Conservation (phyloP, 2,888 invertebrate species). For the Heteromurus nitidus region DNA sequence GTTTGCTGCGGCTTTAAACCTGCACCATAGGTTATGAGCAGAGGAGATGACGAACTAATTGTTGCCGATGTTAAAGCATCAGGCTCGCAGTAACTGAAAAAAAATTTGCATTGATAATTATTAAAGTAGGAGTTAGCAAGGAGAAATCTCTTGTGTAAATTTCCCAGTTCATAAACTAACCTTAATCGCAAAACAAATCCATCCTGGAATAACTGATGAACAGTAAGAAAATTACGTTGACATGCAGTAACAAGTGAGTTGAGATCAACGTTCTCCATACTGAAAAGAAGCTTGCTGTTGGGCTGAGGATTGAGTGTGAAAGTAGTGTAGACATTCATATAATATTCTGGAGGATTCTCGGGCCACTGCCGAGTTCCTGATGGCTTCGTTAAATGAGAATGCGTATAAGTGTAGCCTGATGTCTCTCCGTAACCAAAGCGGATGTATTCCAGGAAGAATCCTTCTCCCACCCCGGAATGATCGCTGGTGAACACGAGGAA, state of each 20-base stretch:
- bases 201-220: slow-evolving; percentile 56
- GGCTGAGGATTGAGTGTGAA: slow-evolving; percentile 16
- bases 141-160: background rate
- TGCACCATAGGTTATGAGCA: slow-evolving; percentile 49
- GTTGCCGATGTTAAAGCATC: slow-evolving; percentile 37
- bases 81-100: slow-evolving; percentile 56
- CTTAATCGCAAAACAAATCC: slow-evolving; percentile 51
- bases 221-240: slow-evolving; percentile 51
- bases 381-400: slow-evolving; percentile 1
- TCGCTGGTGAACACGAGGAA: slow-evolving; percentile 50
- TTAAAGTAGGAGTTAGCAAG: background rate
- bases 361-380: slow-evolving; percentile 41
- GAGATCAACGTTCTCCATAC: slow-evolving; percentile 40
- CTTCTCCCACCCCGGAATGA: slow-evolving; percentile 42
- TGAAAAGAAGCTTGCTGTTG: background rate
- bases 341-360: slow-evolving; percentile 15
- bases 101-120: too few relatives aligned
- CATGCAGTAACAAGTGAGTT: slow-evolving; percentile 37
- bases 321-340: slow-evolving; percentile 27
- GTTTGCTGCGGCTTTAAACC: slow-evolving; percentile 38
- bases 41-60: slow-evolving; percentile 58
- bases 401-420: slow-evolving; percentile 35
- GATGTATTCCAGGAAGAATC: slow-evolving; percentile 58
- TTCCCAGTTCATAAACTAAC: slow-evolving; percentile 17
- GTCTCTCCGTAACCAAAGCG: slow-evolving; percentile 55